These are phyloP conservation scores for Scaeva pyrastri DNA, from an alignment of 2,888 invertebrate species.

Conservation along the genomic window DNA sequence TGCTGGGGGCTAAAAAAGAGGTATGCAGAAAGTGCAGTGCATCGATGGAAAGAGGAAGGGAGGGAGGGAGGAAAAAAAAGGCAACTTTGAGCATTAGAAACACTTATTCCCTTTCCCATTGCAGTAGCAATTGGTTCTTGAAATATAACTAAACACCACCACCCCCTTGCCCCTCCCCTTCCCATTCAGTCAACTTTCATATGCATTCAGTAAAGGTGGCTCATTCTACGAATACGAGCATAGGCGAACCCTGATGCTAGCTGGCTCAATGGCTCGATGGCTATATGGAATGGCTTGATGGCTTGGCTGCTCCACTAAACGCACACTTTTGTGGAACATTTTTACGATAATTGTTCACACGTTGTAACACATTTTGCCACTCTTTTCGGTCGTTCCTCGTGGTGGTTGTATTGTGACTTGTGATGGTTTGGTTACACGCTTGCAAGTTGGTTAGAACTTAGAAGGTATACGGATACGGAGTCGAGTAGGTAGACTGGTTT, in stretches of 20 bases:
- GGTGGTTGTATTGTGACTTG: background rate
- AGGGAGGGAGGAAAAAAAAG: background rate
- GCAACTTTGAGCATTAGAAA: slow-evolving; percentile 60
- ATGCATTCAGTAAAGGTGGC: background rate
- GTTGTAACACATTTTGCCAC: slow-evolving; percentile 74
- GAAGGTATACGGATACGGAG: too few species aligned
- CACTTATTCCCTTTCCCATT: slow-evolving; percentile 72
- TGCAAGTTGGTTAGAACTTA: background rate
- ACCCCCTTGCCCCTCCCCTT: background rate
- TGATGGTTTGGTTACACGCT: slow-evolving; percentile 12
- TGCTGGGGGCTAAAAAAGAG: background rate
- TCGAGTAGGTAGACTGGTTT: slow-evolving; percentile 16
- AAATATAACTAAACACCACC: slow-evolving; percentile 2
- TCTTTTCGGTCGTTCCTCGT: slow-evolving; percentile 35
- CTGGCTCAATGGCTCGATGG: too few species aligned
- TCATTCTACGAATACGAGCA: too few species aligned
- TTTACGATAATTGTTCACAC: slow-evolving; percentile 76
- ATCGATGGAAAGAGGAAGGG: background rate
- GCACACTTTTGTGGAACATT: slow-evolving; percentile 74
- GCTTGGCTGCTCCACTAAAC: slow-evolving; percentile 63
- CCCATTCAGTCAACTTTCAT: slow-evolving; percentile 11
- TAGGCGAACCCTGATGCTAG: slow-evolving; percentile 46
- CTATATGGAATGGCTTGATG: too few species aligned
- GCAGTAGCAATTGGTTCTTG: slow-evolving; percentile 72
- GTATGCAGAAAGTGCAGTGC: slow-evolving; percentile 24